These are phyloP conservation scores for Mugil cephalus DNA, from an alignment of 2,113 vertebrate species.

Conservation along the genomic window DNA sequence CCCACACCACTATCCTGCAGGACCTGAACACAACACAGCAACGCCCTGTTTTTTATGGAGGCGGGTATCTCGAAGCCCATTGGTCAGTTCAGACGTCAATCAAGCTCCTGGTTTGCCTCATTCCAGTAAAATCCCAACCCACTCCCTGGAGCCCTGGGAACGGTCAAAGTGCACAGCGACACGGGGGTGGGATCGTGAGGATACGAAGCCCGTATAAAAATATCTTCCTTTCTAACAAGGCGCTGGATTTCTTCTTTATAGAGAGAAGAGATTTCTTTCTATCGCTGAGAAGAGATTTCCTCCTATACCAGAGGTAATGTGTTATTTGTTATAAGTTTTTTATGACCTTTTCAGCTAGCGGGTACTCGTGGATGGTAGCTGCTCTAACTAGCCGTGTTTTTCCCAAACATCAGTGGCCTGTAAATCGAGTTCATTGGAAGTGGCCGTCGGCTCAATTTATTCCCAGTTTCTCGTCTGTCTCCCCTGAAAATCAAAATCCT, in stretches of 20 bases:
- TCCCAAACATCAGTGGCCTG: slow-evolving; percentile 53
- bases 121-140: slow-evolving; percentile 74
- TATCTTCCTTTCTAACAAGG: not conserved
- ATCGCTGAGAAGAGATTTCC: not conserved
- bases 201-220: not conserved
- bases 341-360: not conserved
- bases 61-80: slow-evolving; percentile 23
- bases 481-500: rapidly evolving
- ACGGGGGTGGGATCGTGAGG: not conserved
- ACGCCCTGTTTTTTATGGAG: slow-evolving; percentile 17
- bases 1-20: no score
- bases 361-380: slow-evolving; percentile 1
- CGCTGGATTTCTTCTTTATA: slow-evolving; percentile 1
- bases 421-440: not conserved
- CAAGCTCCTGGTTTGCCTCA: slow-evolving; percentile 4
- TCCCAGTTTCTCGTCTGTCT: not conserved
- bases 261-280: not conserved
- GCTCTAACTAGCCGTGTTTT: slow-evolving; percentile 46
- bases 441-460: not conserved
- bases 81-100: slow-evolving; percentile 52
- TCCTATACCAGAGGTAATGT: slow-evolving; percentile 55
- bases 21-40: not conserved
- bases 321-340: not conserved
- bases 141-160: slow-evolving; percentile 37
- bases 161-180: not conserved